Percentiles rank a stretch among this genome's conserved stretches.
Conservation (phyloP, 2,888 invertebrate species). For the Elmis aenea region DNA sequence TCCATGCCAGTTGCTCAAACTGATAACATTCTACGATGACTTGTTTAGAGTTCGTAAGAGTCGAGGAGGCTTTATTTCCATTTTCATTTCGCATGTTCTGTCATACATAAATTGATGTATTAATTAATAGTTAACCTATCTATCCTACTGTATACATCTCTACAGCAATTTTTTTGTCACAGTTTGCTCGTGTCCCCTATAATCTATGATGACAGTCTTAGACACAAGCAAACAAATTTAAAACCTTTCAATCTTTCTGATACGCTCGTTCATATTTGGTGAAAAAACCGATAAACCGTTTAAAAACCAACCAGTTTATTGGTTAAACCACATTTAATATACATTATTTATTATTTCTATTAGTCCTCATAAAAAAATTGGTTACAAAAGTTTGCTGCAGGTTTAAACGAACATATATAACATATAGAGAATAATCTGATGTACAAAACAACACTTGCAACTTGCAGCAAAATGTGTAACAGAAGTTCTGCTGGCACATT, state of each 20-base stretch:
- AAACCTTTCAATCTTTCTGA: slow-evolving; percentile 18
- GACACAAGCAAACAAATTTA: slow-evolving; percentile 21
- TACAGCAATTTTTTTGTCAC: slow-evolving; percentile 11
- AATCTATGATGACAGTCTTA: slow-evolving; percentile 19
- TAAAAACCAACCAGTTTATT: slow-evolving; percentile 4
- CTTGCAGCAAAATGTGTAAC: slow-evolving; percentile 19
- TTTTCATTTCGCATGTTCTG: slow-evolving; percentile 5
- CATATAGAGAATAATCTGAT: neutral
- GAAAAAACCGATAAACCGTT: slow-evolving; percentile 8
- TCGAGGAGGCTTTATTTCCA: slow-evolving; percentile 12
- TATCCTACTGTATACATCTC: slow-evolving; percentile 19
- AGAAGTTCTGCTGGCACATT: slow-evolving; percentile 12
- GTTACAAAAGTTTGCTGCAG: slow-evolving; percentile 26
- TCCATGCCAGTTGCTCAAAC: slow-evolving; percentile 29
- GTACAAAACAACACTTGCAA: slow-evolving; percentile 10
- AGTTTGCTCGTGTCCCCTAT: slow-evolving; percentile 18
- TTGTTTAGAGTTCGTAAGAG: too few species aligned
- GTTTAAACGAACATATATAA: slow-evolving; percentile 8
- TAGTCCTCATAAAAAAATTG: slow-evolving; percentile 18
- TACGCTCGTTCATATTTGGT: slow-evolving; percentile 18
- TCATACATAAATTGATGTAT: slow-evolving; percentile 10
- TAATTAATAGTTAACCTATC: slow-evolving; percentile 23
- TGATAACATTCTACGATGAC: too few species aligned
- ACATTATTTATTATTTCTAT: slow-evolving; percentile 19
- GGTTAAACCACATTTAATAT: slow-evolving; percentile 15